Evolutionary conservation across 2,888 invertebrate species (phyloP), one percentile per base, ranked within the genome.

Genomic region (Pollenia labialis): DNA sequence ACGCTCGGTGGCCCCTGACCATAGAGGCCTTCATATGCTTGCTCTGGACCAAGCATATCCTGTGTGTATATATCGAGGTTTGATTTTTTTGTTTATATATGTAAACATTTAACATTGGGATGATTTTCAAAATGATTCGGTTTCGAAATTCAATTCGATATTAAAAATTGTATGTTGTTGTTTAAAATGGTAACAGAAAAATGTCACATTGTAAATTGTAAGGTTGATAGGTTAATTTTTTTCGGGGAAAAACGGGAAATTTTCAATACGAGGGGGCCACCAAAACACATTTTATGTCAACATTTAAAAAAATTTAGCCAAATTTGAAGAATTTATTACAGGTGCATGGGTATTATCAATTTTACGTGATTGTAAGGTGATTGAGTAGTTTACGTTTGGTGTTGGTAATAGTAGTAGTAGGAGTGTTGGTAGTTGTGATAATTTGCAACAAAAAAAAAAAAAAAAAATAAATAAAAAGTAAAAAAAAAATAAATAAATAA

Each of bases 1-100:
- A 97, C 96, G 93, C 96, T 96, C 90, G 97, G 97, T 90, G 97
- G 97, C 93, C 98, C 97, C 94, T 98, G 98, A 92, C 97, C 97
- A 94, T 98, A 98, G 95, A 98, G 96, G 94, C 97, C 97, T 93
- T 98, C 98, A 95, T 97, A 98, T 92, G 97, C 96, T 94, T 98
- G 98, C 94, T 98, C 98, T 91, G 97, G 97, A 92, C 98, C 97
- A 97, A 95, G 93, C 93, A 93, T 93, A 92, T 93, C 93, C 93
- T 93, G 91, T 90, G 76, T 81, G 76, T 81, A 76, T 69, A 84
- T 81, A 75, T 50, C 81, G 85, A 81, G 44, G 81, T 85, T 85
- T 71, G 71, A 71, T 85, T 76, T 80, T 79, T 85, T 83, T 87
- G 72, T 88, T 71, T 85, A 68, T 83, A 68, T 74, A 72, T 81